Percentiles rank a stretch among this genome's conserved stretches.
Evolutionary conservation across 2,113 vertebrate genomes (phyloP).

Genomic region (Scomber colias): DNA sequence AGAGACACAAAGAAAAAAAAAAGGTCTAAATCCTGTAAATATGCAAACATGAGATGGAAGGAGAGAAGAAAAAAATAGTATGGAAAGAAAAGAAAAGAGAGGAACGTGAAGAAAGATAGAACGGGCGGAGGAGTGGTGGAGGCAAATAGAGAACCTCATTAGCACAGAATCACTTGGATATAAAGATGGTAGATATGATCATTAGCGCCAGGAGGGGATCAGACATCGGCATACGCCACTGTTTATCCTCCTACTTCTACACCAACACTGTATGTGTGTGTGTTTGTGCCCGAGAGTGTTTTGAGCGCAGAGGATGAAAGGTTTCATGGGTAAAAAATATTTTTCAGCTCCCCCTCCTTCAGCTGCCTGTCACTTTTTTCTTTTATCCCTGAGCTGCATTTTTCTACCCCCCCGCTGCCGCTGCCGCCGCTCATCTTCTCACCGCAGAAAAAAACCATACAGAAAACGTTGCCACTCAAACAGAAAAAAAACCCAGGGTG

Average conservation of each 20-base stretch:
- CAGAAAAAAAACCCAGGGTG: neutral
- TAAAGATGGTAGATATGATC: conserved; percentile 67
- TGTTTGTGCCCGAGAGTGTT: neutral
- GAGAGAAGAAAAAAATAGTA: neutral
- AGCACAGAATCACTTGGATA: conserved; percentile 56
- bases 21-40: neutral
- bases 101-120: neutral
- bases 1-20: neutral
- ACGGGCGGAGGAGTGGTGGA: conserved; percentile 13
- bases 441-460: neutral
- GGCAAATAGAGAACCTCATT: conserved; percentile 61
- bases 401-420: conserved; percentile 9
- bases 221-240: conserved; percentile 52
- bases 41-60: neutral
- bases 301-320: conserved; percentile 64
- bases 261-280: conserved; percentile 15
- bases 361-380: conserved; percentile 44
- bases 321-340: conserved; percentile 41
- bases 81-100: neutral
- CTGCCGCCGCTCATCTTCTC: neutral
- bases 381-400: conserved; percentile 46
- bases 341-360: conserved; percentile 38
- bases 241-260: conserved; percentile 66
- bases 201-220: conserved; percentile 58
- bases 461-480: neutral